Evolutionary conservation across 2,113 vertebrate genomes (phyloP), one percentile per base, ranked within the genome.

Genomic region (Peucedramus taeniatus): DNA sequence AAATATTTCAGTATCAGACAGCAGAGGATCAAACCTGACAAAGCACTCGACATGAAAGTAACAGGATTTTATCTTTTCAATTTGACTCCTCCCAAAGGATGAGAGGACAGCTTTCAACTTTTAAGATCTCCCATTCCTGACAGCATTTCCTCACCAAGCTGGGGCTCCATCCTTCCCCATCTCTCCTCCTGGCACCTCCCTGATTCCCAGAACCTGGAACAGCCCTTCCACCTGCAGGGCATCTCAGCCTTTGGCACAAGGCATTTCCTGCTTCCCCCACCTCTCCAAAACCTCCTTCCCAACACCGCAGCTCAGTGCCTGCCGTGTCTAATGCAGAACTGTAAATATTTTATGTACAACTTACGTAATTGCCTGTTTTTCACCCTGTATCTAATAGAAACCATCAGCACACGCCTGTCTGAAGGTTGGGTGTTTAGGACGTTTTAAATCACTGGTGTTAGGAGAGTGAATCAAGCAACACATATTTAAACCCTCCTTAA

Each of bases 281-380:
- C 64, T 37, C 42, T 35, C 60, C 53, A 49, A 54, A 33, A 15
- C 23, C 51, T 42, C 22, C 0, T 4, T n/a, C 18, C 10, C 8
- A 2, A 0, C 13, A 0, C 60, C 11, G 64, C 59, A 49, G 72
- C 15, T 0, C 28, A 7, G 39, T 8, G 26, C 54, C 72, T 30
- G 33, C 44, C 8, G 6, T 7, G n/a, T 0, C 78, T 40, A 2
- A 27, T 0, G 33, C 6, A 56, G 26, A 60, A 49, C 6, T 15
- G 50, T 56, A 77, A 87, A 61, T n/a, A 70, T 27, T 89, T 61
- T 11, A 61, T 15, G 35, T 1, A 8, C 20, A 31, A 2, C 50
- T 74, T 44, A 30, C 11, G 0, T 9, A 74, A 82, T 33, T 47
- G 44, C 60, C 80, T 7, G 1, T 2, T 75, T 89, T 49, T n/a